Base-by-base conservation (phyloP, 2,888 invertebrate genomes). In the Tyria jacobaeae region DNA sequence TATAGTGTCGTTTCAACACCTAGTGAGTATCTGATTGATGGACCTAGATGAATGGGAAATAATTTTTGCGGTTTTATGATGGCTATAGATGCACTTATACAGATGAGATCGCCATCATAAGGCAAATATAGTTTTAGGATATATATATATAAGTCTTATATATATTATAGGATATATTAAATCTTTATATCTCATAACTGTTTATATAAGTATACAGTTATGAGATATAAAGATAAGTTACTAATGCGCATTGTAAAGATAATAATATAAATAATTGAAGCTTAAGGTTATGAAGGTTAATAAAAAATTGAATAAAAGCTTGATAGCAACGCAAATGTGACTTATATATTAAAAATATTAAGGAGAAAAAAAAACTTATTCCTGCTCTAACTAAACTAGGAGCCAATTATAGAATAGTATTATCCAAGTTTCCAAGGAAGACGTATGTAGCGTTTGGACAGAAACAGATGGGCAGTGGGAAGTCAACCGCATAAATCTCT, bases 1-100 rank as follows among this genome's bases (percentile, higher is more conserved):
- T 15, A 21, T n/a, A 10, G 34, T 51, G 34, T 51, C 14, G 44
- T 55, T 44, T 24, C 15, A 24, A 44, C 31, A 55, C 47, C 21
- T 55, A 21, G 14, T 37, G 9, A 1, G 7, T 25, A 2, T 7
- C 21, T 14, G 14, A 39, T 37, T 57, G 24, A 57, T 50, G 31
- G 14, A 31, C 37, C 49, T 51, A 17, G 27, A n/a, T 27, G 9
- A 51, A 51, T 35, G 7, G 37, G 48, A 27, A 49, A 49, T 3
- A 25, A 17, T 10, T 12, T 44, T 21, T 44, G 44, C 5, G 44
- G 44, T 2, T 17, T 44, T 6, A 21, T 21, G 44, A 21, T 12
- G 21, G 12, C 21, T 10, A 44, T 21, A 10, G 21, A 12, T 12
- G 5, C 21, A 12, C 44, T 44, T 17, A 12, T 21, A 21, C 21